Evolutionary conservation across 2,888 invertebrate species (phyloP).

Genomic region (Diarsia rubi): DNA sequence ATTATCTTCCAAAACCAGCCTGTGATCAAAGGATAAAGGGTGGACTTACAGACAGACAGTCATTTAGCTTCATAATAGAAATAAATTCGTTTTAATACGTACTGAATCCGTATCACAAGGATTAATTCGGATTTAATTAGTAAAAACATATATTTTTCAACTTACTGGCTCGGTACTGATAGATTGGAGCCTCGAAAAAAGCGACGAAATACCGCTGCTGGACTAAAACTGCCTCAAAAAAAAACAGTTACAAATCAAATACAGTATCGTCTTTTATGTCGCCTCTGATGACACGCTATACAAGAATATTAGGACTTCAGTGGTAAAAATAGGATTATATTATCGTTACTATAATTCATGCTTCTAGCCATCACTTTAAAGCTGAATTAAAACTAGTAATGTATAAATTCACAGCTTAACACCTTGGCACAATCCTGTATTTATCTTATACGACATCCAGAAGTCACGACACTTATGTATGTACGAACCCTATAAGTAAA

Average conservation of each 20-base stretch:
- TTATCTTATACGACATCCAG: constrained; percentile 2
- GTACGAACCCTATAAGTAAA: neutral
- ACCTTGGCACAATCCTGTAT: neutral
- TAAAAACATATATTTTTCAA: constrained; percentile 48
- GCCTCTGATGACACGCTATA: neutral
- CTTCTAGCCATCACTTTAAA: neutral
- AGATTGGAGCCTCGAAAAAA: constrained; percentile 7
- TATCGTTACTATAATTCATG: neutral
- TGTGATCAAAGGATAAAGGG: constrained; percentile 41
- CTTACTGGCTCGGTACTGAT: constrained; percentile 15
- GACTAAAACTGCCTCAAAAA: neutral
- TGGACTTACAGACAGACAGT: constrained; percentile 18
- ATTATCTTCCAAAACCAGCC: constrained; percentile 12
- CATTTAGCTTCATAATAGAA: constrained; percentile 37
- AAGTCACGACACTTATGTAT: constrained; percentile 16
- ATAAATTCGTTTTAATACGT: constrained; percentile 48
- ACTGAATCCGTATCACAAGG: constrained; percentile 18
- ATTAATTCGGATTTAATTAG: constrained; percentile 48
- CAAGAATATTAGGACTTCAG: neutral
- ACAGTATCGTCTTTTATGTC: neutral
- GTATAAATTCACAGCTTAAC: neutral
- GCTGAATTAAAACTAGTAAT: neutral
- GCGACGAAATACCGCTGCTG: neutral
- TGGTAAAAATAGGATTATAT: neutral
- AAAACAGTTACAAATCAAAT: neutral